A percentile compares a stretch with the other conserved stretches of the same genome.
Evolutionary conservation across 1,140 invertebrate species (phyloP).

Genomic region (Aphaenogaster floridana): DNA sequence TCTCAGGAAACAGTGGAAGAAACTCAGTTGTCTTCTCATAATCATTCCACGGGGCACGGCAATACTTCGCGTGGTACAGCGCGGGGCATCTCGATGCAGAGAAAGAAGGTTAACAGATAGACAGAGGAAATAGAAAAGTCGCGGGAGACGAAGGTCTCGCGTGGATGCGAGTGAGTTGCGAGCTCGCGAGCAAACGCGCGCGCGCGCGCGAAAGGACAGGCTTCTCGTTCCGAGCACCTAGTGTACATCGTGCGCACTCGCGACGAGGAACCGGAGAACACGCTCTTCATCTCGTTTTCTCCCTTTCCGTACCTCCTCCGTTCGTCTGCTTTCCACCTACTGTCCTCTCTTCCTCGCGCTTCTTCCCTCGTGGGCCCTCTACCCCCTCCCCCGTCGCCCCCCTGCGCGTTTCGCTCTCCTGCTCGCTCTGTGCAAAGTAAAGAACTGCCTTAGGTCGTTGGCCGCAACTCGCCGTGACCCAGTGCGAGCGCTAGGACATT

Average conservation of each 20-base stretch:
- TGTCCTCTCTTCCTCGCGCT: constrained; percentile 45
- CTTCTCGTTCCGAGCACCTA: constrained; percentile 78
- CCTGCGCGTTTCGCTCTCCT: constrained; percentile 56
- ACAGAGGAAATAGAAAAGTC: constrained; percentile 55
- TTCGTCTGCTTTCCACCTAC: constrained; percentile 37
- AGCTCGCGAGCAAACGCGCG: neutral
- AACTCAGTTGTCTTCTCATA: constrained; percentile 18
- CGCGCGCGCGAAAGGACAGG: constrained; percentile 34
- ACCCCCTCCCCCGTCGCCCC: constrained; percentile 32
- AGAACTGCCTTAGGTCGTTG: constrained; percentile 86
- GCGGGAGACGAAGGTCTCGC: constrained; percentile 61
- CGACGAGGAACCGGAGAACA: constrained; percentile 77
- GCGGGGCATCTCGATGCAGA: neutral
- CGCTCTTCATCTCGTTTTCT: constrained; percentile 64
- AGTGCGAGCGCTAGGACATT: constrained; percentile 87
- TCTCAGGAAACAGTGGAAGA: constrained; percentile 13
- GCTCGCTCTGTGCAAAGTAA: constrained; percentile 85
- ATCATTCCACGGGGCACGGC: constrained; percentile 18
- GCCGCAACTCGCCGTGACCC: constrained; percentile 87
- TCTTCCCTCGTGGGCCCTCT: constrained; percentile 55
- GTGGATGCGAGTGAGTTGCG: constrained; percentile 36
- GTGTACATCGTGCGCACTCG: constrained; percentile 72
- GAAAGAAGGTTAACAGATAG: constrained; percentile 44
- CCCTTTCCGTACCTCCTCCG: constrained; percentile 38
- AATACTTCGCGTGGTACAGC: neutral